Percentiles rank a stretch among this genome's conserved stretches.
These are phyloP conservation scores for Dolichallabes microphthalmus DNA, from an alignment of 2,113 vertebrate genomes.

Conservation along the genomic window DNA sequence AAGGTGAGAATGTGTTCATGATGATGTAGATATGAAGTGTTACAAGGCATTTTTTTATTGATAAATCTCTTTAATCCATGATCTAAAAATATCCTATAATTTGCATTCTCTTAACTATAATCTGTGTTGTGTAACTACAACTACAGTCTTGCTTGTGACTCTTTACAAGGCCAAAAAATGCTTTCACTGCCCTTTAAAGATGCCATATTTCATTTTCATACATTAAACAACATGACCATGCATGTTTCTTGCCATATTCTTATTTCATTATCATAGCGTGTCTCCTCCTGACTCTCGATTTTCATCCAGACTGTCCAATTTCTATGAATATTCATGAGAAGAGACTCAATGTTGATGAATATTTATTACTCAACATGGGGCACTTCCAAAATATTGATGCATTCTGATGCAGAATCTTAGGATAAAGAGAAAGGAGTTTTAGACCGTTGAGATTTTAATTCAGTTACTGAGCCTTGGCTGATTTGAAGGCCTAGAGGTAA, in stretches of 20 bases:
- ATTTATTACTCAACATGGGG: conserved; percentile 6
- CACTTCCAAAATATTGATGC: conserved; percentile 11
- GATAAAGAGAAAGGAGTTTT: background rate
- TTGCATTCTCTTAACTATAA: background rate
- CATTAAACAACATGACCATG: background rate
- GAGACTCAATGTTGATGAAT: conserved; percentile 1
- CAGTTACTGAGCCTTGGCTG: background rate
- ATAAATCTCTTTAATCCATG: background rate
- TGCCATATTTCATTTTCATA: background rate
- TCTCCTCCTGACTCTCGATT: background rate
- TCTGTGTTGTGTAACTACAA: background rate
- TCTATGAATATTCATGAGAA: conserved; percentile 20
- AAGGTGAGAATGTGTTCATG: background rate
- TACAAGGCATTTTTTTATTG: background rate
- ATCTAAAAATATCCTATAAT: background rate
- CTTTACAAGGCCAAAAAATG: background rate
- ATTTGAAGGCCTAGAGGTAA: background rate
- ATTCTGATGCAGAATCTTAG: background rate
- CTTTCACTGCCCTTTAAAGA: background rate
- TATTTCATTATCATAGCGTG: background rate
- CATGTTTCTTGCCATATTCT: background rate
- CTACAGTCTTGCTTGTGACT: background rate
- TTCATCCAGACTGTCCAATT: background rate
- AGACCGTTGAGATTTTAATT: background rate
- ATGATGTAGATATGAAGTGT: background rate